phyloP scores from a whole-genome alignment of 1,140 invertebrate genomes.

The Physella acuta region DNA sequence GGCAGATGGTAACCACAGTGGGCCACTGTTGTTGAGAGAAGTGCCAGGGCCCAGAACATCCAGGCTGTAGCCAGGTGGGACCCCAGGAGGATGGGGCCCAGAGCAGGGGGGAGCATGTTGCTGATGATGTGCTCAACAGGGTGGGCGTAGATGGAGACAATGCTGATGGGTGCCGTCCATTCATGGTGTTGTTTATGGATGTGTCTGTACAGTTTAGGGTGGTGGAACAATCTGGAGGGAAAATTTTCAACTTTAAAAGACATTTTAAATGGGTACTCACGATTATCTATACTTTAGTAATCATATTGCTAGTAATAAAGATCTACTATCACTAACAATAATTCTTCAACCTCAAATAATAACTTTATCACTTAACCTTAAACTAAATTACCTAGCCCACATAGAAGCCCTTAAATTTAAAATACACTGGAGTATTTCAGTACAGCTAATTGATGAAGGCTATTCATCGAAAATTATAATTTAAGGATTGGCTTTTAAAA shows the following conservation, averaged over 20 bases:
- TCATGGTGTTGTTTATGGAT: constrained; percentile 80
- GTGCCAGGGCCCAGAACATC: constrained; percentile 80
- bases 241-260: constrained; percentile 17
- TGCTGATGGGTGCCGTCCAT: constrained; percentile 57
- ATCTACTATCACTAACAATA: no score
- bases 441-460: no score
- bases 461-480: no score
- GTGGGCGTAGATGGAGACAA: constrained; percentile 84
- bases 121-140: constrained; percentile 83
- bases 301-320: no score
- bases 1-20: constrained; percentile 89
- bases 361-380: no score
- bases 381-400: no score
- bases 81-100: constrained; percentile 79
- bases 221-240: constrained; percentile 72
- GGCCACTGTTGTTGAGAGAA: constrained; percentile 79
- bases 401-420: no score
- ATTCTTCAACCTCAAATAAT: no score
- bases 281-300: no score
- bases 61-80: constrained; percentile 81
- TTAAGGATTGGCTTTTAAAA: no score
- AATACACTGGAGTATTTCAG: no score
- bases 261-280: no score
- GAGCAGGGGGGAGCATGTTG: constrained; percentile 77
- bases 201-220: constrained; percentile 74